Conservation (phyloP, 2,888 invertebrate species). For the Mythimna albipuncta region DNA sequence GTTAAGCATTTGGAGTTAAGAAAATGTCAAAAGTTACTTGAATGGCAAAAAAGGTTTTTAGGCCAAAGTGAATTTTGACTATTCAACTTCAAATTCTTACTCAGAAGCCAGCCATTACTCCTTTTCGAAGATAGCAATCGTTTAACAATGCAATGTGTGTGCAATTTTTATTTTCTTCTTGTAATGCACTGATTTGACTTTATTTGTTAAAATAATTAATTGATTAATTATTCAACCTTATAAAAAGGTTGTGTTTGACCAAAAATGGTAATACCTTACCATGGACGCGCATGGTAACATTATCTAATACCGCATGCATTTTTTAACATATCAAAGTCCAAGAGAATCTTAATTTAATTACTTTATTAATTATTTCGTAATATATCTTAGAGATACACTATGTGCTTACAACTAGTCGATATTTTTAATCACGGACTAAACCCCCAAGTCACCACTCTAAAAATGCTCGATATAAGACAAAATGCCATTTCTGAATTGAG, state of each 20-base stretch:
- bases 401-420: conserved; percentile 66
- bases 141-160: conserved; percentile 62
- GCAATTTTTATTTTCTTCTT: conserved; percentile 44
- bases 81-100: neutral
- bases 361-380: conserved; percentile 40
- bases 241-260: conserved; percentile 57
- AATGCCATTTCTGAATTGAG: neutral
- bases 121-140: conserved; percentile 41
- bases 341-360: conserved; percentile 39
- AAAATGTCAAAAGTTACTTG: neutral
- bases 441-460: conserved; percentile 38
- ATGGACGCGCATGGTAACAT: conserved; percentile 61
- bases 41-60: too few relatives aligned
- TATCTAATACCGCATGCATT: conserved; percentile 68
- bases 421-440: conserved; percentile 39
- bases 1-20: neutral
- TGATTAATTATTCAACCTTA: conserved; percentile 35
- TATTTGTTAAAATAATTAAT: conserved; percentile 35
- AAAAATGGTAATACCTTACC: conserved; percentile 68
- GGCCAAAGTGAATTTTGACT: neutral
- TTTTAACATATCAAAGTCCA: conserved; percentile 61
- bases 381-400: conserved; percentile 40
- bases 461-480: conserved; percentile 50
- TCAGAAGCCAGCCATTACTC: neutral
- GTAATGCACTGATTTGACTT: conserved; percentile 49